phyloP scores from a whole-genome alignment of 2,888 invertebrate genomes.

The Carpatolechia fugitivella region DNA sequence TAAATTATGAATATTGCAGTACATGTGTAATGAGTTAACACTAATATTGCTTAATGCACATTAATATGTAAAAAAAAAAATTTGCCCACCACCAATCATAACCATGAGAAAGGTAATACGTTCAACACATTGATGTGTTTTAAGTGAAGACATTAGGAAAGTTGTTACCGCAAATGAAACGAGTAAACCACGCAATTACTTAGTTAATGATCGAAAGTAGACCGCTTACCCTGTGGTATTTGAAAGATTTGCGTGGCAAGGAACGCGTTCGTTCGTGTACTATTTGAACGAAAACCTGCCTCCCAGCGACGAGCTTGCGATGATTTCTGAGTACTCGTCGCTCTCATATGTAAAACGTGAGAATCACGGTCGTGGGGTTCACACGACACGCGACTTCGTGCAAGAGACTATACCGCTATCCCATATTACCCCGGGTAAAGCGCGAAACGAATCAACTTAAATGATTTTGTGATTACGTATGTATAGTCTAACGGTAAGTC shows the following conservation, averaged over 20 bases:
- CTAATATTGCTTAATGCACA: too few relatives aligned
- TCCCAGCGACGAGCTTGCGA: conserved; percentile 8
- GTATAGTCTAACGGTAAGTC: conserved; percentile 13
- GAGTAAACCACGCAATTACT: neutral
- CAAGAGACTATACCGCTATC: conserved; percentile 18
- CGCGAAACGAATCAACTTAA: conserved; percentile 15
- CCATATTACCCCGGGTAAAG: conserved; percentile 6
- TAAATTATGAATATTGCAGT: conserved; percentile 8
- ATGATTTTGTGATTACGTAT: conserved; percentile 1
- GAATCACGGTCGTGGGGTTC: conserved; percentile 16
- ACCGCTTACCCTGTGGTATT: neutral
- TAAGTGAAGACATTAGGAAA: conserved; percentile 3
- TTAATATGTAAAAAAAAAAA: neutral
- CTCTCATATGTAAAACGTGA: conserved; percentile 13
- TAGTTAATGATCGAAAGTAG: conserved; percentile 5
- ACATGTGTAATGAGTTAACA: neutral
- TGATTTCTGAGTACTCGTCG: conserved; percentile 9
- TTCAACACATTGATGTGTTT: neutral
- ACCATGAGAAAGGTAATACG: neutral
- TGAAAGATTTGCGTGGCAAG: neutral
- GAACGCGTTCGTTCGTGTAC: conserved; percentile 11
- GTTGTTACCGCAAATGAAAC: neutral
- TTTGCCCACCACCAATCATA: neutral
- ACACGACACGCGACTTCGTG: conserved; percentile 14
- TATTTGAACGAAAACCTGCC: conserved; percentile 7